Percentiles rank a stretch among this genome's conserved stretches.
Evolutionary conservation across 2,888 invertebrate genomes (phyloP).

Genomic region (Caenorhabditis drosophilae): DNA sequence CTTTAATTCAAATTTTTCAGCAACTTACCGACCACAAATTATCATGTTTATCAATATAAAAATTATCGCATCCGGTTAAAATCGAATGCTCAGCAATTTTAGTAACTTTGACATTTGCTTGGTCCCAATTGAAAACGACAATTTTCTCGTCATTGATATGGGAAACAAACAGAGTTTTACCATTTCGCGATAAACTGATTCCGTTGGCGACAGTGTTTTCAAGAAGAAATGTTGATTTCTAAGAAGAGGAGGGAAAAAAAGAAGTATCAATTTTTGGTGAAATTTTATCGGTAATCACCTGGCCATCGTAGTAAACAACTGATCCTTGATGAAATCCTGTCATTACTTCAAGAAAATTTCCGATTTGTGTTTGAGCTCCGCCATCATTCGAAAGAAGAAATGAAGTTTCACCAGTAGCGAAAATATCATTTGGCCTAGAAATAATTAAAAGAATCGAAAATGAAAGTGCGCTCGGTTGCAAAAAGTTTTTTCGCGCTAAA

Average conservation of each 20-base stretch:
- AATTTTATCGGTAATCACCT: constrained; percentile 10
- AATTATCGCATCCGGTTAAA: constrained; percentile 40
- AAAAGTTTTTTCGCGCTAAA: too few species aligned
- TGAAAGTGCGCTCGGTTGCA: too few species aligned
- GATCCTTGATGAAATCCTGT: constrained; percentile 36
- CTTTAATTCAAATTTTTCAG: neutral
- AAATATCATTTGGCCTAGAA: constrained; percentile 52
- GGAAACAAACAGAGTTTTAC: constrained; percentile 40
- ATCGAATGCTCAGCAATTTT: constrained; percentile 21
- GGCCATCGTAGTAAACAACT: constrained; percentile 45
- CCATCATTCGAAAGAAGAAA: constrained; percentile 53
- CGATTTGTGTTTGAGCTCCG: constrained; percentile 29
- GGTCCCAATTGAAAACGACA: constrained; percentile 27
- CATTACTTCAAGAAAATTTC: constrained; percentile 34
- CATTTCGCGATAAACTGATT: constrained; percentile 36
- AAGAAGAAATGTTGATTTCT: constrained; percentile 28
- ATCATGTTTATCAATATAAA: constrained; percentile 36
- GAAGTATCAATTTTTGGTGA: neutral
- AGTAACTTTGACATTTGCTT: constrained; percentile 4
- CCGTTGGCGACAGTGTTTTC: constrained; percentile 39
- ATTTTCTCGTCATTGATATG: constrained; percentile 37
- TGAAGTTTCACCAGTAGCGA: constrained; percentile 38
- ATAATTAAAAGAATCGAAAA: too few species aligned
- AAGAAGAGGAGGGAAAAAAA: constrained; percentile 8
- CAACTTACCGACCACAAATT: constrained; percentile 40